phyloP scores from a whole-genome alignment of 2,113 vertebrate genomes.

The Aspidoscelis tigris region DNA sequence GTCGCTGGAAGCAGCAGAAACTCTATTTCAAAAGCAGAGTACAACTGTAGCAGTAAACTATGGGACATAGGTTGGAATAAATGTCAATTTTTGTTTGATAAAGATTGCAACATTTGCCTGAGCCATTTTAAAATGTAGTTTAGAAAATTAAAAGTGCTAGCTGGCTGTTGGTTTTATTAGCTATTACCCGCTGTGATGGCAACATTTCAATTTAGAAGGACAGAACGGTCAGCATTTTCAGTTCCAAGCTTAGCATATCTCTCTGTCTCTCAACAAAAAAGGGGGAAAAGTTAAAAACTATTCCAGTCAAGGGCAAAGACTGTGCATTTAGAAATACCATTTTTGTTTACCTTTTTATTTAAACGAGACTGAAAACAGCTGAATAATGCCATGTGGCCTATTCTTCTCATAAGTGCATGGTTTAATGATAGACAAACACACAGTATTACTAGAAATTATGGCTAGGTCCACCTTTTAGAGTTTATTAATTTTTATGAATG shows the following conservation, averaged over 20 bases:
- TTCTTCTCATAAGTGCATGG: neutral
- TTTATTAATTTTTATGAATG: too few relatives aligned
- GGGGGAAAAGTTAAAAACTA: neutral
- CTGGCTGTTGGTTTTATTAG: conserved; percentile 3
- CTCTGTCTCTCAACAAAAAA: neutral
- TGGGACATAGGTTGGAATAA: neutral
- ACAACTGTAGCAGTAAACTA: neutral
- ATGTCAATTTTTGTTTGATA: neutral
- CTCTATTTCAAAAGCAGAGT: neutral
- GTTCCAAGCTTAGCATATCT: neutral
- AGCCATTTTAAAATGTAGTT: neutral
- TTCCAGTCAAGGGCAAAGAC: neutral
- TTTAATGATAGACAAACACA: too few relatives aligned
- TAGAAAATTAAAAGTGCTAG: conserved; percentile 2
- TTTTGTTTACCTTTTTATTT: neutral
- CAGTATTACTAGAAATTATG: too few relatives aligned
- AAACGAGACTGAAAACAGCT: neutral
- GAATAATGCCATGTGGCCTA: too few relatives aligned
- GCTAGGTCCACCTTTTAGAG: too few relatives aligned
- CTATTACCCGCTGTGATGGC: neutral
- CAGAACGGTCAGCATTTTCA: conserved; percentile 1
- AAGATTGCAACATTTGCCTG: neutral
- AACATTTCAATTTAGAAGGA: neutral
- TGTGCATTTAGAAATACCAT: neutral
- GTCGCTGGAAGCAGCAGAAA: neutral